phyloP scores from a whole-genome alignment of 2,888 invertebrate genomes.

The Lithophane semibrunnea region DNA sequence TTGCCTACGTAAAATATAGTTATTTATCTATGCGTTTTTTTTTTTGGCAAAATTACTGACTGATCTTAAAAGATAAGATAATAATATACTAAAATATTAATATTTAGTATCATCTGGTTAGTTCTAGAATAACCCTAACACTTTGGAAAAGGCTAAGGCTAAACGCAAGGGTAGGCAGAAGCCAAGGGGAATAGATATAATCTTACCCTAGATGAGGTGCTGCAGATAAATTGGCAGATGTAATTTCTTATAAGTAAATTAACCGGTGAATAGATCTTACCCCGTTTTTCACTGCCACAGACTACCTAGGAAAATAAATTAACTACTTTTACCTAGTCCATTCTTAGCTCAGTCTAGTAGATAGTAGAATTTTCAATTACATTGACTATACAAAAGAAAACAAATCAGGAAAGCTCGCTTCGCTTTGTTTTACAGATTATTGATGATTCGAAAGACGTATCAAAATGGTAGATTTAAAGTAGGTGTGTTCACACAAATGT shows the following conservation, averaged over 20 bases:
- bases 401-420: neutral
- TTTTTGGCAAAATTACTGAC: neutral
- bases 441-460: too few relatives aligned
- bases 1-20: neutral
- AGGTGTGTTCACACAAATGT: too few relatives aligned
- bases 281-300: neutral
- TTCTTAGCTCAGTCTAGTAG: neutral
- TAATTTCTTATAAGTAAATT: neutral
- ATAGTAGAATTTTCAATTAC: neutral
- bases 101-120: neutral
- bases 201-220: too few relatives aligned
- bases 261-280: neutral
- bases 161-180: neutral
- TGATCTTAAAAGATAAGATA: neutral
- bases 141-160: neutral
- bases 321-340: too few relatives aligned
- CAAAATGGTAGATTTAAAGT: too few relatives aligned
- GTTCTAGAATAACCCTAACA: too few relatives aligned
- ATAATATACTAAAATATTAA: neutral
- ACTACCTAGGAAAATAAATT: neutral
- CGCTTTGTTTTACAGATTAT: too few relatives aligned
- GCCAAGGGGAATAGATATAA: neutral
- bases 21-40: neutral
- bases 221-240: slow-evolving; percentile 4
- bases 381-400: neutral